Evolutionary conservation across 2,888 invertebrate genomes (phyloP), one percentile per base, ranked within the genome.

Genomic region (Aethes cnicana): DNA sequence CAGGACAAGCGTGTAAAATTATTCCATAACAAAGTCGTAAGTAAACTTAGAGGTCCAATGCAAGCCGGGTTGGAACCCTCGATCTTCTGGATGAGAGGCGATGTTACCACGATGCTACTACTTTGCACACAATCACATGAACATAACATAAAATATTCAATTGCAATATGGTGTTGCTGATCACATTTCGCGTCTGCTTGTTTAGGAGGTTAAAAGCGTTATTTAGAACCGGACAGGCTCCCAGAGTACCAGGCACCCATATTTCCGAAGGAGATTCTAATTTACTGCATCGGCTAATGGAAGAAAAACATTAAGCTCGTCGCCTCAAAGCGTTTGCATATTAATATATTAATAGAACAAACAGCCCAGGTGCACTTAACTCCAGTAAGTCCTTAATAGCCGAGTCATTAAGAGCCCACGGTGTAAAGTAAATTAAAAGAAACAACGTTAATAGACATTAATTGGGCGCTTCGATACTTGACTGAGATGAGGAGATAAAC

Each of bases 201-300:
- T 37, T 23, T 23, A 42, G 18, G 17, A 12, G 30, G 12, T 49
- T 46, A 53, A 58, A 58, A 63, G 58, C 54, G 63, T 58, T 57
- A 61, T 56, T 55, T 55, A 56, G 55, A 50, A 52, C 53, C n/a
- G n/a, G 60, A 60, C 68, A 64, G 66, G 61, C 18, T 12, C 69
- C 65, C 56, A 57, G 66, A 72, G 72, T 76, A 82, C 77, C 75
- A 81, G 80, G 78, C 67, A 64, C 47, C 62, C 72, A 78, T 72
- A 76, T 57, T 61, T 66, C 68, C 66, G 68, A 75, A 80, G 77
- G 74, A 79, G 80, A 74, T 72, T 79, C 76, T 82, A 85, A 89
- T 89, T 88, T 87, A 89, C 81, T 69, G 71, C 74, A 61, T 66
- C 67, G 64, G 65, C 81, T 89, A 89, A 89, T 89, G 89, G 89